Percentiles rank a stretch among this genome's conserved stretches.
These are phyloP conservation scores for Thecophora atra DNA, from an alignment of 2,888 invertebrate species.

Conservation along the genomic window DNA sequence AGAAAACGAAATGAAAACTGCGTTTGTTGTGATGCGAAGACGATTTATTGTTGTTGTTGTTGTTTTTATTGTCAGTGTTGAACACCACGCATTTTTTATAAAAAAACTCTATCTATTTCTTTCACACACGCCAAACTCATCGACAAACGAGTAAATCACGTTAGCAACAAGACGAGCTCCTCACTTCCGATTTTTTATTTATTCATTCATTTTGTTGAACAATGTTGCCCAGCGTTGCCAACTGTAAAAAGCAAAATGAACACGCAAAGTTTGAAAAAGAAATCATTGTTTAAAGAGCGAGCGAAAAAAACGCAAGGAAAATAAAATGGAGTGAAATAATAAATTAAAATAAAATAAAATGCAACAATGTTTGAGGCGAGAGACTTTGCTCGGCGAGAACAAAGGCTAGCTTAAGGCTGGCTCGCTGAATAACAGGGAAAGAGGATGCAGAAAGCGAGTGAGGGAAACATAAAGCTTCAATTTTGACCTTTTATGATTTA, in stretches of 20 bases:
- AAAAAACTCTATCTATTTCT: not conserved
- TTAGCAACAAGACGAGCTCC: not conserved
- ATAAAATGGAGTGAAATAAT: no score
- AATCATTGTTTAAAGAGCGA: not conserved
- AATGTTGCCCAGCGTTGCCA: not conserved
- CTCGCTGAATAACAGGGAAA: not conserved
- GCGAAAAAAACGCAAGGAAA: not conserved
- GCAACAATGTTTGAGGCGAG: not conserved
- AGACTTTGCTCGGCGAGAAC: not conserved
- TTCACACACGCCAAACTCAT: not conserved
- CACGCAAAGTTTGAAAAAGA: not conserved
- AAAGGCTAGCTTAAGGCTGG: no score
- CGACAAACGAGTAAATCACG: conserved; percentile 10
- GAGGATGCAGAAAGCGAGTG: not conserved
- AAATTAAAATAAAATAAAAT: not conserved
- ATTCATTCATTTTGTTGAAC: not conserved
- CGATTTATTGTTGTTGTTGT: not conserved
- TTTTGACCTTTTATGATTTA: conserved; percentile 5
- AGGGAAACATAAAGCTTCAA: conserved; percentile 5
- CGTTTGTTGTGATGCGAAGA: not conserved
- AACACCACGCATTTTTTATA: not conserved
- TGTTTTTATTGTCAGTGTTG: not conserved
- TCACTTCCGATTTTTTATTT: not conserved
- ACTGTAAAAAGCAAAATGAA: conserved; percentile 2
- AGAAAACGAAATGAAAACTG: conserved; percentile 15